Evolutionary conservation across 1,140 invertebrate genomes (phyloP).

Genomic region (Bradysia coprophila): DNA sequence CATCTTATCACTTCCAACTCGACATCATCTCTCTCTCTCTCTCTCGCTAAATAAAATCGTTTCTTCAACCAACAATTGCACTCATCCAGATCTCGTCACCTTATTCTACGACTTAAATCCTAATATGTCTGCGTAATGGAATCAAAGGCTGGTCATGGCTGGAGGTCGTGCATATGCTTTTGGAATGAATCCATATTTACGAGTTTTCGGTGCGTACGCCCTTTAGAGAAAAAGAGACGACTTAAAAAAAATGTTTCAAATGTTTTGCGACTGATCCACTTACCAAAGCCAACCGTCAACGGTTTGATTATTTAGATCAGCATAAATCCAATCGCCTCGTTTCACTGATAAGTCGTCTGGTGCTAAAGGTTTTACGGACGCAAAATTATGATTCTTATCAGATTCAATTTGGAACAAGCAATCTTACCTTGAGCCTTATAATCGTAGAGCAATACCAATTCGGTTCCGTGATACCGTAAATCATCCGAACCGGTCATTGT

Average conservation of each 20-base stretch:
- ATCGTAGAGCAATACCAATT: constrained; percentile 85
- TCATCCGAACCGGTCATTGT: constrained; percentile 27
- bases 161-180: constrained; percentile 85
- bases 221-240: too few relatives aligned
- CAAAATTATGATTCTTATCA: neutral
- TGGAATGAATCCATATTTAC: constrained; percentile 89
- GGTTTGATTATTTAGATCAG: constrained; percentile 79
- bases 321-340: constrained; percentile 86
- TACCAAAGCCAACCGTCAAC: constrained; percentile 91
- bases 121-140: too few relatives aligned
- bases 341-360: constrained; percentile 78
- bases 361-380: constrained; percentile 51
- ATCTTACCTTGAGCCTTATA: constrained; percentile 64
- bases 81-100: too few relatives aligned
- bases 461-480: constrained; percentile 60
- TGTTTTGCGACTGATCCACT: too few relatives aligned
- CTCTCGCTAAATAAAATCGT: too few relatives aligned
- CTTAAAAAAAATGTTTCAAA: constrained; percentile 70
- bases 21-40: too few relatives aligned
- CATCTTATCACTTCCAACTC: too few relatives aligned
- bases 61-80: too few relatives aligned
- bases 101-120: too few relatives aligned
- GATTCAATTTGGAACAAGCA: constrained; percentile 1
- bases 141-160: constrained; percentile 74
- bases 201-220: constrained; percentile 79